Conservation (phyloP, 2,113 vertebrate species). For the Podarcis muralis region DNA sequence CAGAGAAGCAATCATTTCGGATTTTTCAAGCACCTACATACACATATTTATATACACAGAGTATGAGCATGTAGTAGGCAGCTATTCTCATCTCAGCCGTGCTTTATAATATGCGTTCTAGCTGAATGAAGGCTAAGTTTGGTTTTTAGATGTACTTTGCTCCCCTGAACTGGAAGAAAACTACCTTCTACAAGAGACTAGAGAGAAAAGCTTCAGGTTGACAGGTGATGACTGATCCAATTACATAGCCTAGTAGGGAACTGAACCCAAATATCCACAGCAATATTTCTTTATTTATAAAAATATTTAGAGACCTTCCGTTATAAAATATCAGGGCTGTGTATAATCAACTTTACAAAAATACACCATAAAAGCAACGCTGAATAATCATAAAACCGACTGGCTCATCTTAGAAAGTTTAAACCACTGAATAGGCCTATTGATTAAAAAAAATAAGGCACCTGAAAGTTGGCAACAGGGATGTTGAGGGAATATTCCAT, state of each 20-base stretch:
- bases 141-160: neutral
- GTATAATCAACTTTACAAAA: too few species aligned
- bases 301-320: too few species aligned
- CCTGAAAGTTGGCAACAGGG: too few species aligned
- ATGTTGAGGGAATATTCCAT: too few species aligned
- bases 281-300: neutral
- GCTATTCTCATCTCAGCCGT: neutral
- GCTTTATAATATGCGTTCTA: neutral
- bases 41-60: neutral
- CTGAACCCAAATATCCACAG: neutral
- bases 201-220: neutral
- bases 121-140: neutral
- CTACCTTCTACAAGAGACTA: neutral
- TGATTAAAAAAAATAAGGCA: too few species aligned
- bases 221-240: too few species aligned
- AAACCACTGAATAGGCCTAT: too few species aligned
- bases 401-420: too few species aligned
- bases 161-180: too few species aligned
- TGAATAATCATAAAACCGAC: too few species aligned
- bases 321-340: too few species aligned
- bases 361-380: too few species aligned
- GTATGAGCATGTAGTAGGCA: neutral
- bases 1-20: conserved; percentile 69
- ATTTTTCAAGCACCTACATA: conserved; percentile 72
- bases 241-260: neutral